Conservation (phyloP, 2,888 invertebrate species). For the Cephus rjabovi region DNA sequence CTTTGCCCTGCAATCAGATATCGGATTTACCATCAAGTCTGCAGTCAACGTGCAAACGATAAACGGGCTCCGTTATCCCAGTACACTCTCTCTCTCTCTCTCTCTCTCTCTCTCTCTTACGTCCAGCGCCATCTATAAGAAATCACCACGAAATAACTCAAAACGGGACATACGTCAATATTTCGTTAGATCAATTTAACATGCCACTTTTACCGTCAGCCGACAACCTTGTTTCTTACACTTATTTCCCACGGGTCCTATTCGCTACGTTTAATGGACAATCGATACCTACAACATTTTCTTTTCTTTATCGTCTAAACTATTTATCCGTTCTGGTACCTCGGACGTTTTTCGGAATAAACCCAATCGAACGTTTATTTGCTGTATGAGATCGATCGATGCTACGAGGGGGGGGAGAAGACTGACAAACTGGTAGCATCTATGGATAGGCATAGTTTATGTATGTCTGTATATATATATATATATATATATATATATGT, state of each 20-base stretch:
- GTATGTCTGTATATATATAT: not conserved
- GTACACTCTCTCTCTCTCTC: not conserved
- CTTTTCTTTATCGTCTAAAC: not conserved
- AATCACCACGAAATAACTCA: not conserved
- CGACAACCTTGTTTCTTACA: not conserved
- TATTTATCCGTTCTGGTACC: not conserved
- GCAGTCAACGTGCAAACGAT: not conserved
- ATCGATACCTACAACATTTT: not conserved
- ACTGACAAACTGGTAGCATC: not conserved
- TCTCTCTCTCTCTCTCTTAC: not conserved
- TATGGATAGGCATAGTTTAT: not conserved
- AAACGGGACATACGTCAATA: not conserved
- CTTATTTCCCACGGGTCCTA: not conserved
- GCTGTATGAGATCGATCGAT: not conserved
- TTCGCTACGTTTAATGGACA: not conserved
- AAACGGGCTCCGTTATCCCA: not conserved
- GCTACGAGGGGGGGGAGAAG: not conserved
- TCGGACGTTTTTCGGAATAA: not conserved
- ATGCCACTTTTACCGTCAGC: accelerated
- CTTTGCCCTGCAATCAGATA: constrained; percentile 83
- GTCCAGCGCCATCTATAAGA: not conserved
- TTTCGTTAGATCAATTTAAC: not conserved
- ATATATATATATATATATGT: too few species aligned
- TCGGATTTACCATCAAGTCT: not conserved
- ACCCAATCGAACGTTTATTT: not conserved